Evolutionary conservation across 2,113 vertebrate species (phyloP).

Genomic region (Verasper variegatus): DNA sequence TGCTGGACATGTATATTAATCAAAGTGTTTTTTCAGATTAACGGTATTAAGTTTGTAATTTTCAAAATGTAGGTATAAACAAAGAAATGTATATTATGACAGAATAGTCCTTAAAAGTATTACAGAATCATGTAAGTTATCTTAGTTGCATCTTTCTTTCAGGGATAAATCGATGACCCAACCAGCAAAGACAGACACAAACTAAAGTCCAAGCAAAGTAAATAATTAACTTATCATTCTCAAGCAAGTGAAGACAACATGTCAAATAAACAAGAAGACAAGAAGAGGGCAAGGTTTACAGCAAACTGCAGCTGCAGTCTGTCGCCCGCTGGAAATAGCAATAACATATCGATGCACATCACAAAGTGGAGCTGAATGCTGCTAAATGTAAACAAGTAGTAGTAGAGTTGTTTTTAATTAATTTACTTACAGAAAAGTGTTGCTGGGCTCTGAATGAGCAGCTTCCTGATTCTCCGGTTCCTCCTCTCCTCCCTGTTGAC

Average conservation of each 20-base stretch:
- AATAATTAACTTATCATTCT: not conserved
- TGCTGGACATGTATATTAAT: no score
- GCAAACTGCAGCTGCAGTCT: no score
- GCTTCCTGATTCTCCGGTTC: constrained; percentile 34
- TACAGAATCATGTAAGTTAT: not conserved
- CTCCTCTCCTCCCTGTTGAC: not conserved
- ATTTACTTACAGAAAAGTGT: constrained; percentile 32
- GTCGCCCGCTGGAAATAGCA: not conserved
- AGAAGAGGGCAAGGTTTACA: constrained; percentile 38
- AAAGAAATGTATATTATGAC: not conserved
- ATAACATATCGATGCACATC: not conserved
- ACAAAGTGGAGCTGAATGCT: not conserved
- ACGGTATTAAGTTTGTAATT: no score
- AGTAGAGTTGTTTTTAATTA: not conserved
- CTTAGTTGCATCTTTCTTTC: not conserved
- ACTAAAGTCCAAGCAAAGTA: not conserved
- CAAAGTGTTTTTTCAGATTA: no score
- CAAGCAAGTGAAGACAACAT: not conserved
- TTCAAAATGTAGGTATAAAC: no score
- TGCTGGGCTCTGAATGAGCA: no score
- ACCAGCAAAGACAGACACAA: not conserved
- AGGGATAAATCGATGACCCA: not conserved
- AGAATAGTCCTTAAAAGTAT: not conserved
- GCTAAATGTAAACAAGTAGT: not conserved
- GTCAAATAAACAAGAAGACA: not conserved